A percentile compares a stretch with the other conserved stretches of the same genome.
Evolutionary conservation across 2,888 invertebrate species (phyloP).

Genomic region (Seladonia tumulorum): DNA sequence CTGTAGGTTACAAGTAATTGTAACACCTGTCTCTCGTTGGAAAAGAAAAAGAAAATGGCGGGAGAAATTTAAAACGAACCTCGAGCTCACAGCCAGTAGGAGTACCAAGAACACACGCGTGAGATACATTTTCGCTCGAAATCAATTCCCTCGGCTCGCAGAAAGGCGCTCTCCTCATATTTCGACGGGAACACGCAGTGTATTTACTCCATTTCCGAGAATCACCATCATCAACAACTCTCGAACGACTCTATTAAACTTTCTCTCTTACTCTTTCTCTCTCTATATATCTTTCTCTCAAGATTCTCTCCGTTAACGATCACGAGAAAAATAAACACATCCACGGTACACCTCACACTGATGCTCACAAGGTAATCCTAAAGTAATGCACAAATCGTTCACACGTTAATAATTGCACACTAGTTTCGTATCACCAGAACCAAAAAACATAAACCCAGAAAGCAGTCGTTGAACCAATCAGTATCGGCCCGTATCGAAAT

Average conservation of each 20-base stretch:
- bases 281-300: neutral
- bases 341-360: slow-evolving; percentile 60
- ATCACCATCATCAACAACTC: slow-evolving; percentile 35
- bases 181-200: slow-evolving; percentile 69
- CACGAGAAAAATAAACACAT: slow-evolving; percentile 58
- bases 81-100: slow-evolving; percentile 77
- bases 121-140: slow-evolving; percentile 79
- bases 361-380: slow-evolving; percentile 47
- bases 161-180: slow-evolving; percentile 82
- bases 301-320: slow-evolving; percentile 21
- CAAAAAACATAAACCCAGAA: neutral
- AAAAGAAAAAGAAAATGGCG: neutral
- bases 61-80: slow-evolving; percentile 71
- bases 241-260: neutral
- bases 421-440: slow-evolving; percentile 37
- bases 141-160: slow-evolving; percentile 76
- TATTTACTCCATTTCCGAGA: slow-evolving; percentile 60
- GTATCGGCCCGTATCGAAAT: slow-evolving; percentile 9
- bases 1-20: neutral
- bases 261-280: neutral
- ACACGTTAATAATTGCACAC: slow-evolving; percentile 61
- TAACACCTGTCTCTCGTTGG: too few species aligned
- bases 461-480: slow-evolving; percentile 30
- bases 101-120: slow-evolving; percentile 77
- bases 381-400: slow-evolving; percentile 51